Percentiles rank a stretch among this genome's conserved stretches.
Evolutionary conservation across 2,888 invertebrate genomes (phyloP).

Genomic region (Erannis defoliaria): DNA sequence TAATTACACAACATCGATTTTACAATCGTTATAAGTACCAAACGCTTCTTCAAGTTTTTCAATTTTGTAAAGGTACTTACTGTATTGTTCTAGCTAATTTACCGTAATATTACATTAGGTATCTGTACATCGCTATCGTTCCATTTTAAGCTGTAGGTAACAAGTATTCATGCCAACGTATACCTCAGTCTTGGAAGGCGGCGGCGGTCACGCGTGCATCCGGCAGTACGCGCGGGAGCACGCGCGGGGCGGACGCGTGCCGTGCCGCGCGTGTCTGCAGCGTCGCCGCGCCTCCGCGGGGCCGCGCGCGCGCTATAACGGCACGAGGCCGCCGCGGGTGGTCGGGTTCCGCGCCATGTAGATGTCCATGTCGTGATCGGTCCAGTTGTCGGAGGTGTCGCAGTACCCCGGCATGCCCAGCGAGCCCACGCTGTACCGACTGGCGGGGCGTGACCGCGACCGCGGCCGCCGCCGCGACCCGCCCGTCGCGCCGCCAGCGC

Average conservation of each 20-base stretch:
- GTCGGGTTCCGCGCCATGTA: slow-evolving; percentile 97
- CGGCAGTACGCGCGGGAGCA: slow-evolving; percentile 9
- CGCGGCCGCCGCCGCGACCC: slow-evolving; percentile 90
- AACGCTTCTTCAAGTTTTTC: not conserved
- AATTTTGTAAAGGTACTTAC: too few species aligned
- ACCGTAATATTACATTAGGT: slow-evolving; percentile 8
- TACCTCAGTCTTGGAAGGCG: slow-evolving; percentile 36
- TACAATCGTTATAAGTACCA: slow-evolving; percentile 13
- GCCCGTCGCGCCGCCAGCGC: slow-evolving; percentile 87
- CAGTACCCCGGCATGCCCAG: slow-evolving; percentile 93
- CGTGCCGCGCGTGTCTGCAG: slow-evolving; percentile 15
- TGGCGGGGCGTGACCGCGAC: slow-evolving; percentile 93
- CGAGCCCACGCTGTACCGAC: slow-evolving; percentile 93
- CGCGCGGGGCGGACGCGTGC: not conserved
- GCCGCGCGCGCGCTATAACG: slow-evolving; percentile 87
- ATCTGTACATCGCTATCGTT: slow-evolving; percentile 28
- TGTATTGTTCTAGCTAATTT: slow-evolving; percentile 4
- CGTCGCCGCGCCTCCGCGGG: slow-evolving; percentile 47
- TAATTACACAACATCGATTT: not conserved
- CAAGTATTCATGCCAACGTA: slow-evolving; percentile 29
- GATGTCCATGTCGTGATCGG: slow-evolving; percentile 98
- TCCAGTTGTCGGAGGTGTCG: slow-evolving; percentile 97
- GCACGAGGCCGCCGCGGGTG: slow-evolving; percentile 93
- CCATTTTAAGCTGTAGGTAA: slow-evolving; percentile 33
- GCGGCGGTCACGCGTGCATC: slow-evolving; percentile 14